These are phyloP conservation scores for Micrasema longulum DNA, from an alignment of 1,140 invertebrate genomes.

Conservation along the genomic window DNA sequence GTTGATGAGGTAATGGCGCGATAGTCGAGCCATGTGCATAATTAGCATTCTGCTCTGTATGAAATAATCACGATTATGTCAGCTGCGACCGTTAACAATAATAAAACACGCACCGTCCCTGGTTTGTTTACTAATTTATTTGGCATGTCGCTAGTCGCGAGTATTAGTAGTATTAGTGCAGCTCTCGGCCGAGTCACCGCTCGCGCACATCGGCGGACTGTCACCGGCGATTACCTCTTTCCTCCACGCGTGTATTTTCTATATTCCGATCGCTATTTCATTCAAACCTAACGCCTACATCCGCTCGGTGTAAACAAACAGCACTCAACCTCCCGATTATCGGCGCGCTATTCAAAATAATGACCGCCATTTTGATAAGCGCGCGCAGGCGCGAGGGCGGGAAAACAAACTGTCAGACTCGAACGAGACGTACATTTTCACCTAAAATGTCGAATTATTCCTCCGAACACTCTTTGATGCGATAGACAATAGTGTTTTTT, in stretches of 20 bases:
- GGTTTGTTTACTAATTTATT: conserved; percentile 42
- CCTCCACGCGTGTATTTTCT: conserved; percentile 4
- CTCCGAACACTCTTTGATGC: not conserved
- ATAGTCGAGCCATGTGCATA: conserved; percentile 5
- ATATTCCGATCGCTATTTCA: conserved; percentile 11
- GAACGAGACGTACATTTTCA: conserved; percentile 1
- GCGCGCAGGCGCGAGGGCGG: conserved; percentile 33
- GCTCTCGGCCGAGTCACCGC: conserved; percentile 10
- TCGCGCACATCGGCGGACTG: conserved; percentile 1
- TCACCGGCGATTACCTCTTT: conserved; percentile 20
- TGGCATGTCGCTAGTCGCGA: conserved; percentile 33
- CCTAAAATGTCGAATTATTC: no score
- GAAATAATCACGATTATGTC: conserved; percentile 10
- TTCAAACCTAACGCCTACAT: conserved; percentile 14
- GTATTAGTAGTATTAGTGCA: conserved; percentile 6
- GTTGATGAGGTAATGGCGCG: not conserved
- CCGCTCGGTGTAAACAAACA: conserved; percentile 29
- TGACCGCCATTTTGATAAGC: conserved; percentile 32
- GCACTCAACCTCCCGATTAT: not conserved
- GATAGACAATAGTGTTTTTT: conserved; percentile 14
- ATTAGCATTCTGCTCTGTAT: conserved; percentile 29
- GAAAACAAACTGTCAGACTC: conserved; percentile 33
- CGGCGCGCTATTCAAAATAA: conserved; percentile 23
- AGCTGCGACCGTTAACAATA: conserved; percentile 23
- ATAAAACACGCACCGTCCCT: conserved; percentile 31